Percentiles rank a stretch among this genome's conserved stretches.
phyloP scores from a whole-genome alignment of 2,797 vertebrate species.

The Eospalax fontanierii region DNA sequence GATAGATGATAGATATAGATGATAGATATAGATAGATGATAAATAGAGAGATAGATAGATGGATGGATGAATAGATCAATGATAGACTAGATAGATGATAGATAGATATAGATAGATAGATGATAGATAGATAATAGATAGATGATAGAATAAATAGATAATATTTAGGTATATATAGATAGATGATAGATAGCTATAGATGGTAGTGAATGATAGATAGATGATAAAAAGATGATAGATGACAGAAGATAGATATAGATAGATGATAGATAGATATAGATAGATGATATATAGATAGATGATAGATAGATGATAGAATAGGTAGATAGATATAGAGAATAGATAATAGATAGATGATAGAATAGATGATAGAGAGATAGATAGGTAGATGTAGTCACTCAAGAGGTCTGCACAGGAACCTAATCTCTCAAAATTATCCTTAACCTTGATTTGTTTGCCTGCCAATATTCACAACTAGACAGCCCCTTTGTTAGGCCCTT shows the following conservation, averaged over 20 bases:
- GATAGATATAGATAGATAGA: too few relatives aligned
- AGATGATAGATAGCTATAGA: too few relatives aligned
- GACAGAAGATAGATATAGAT: too few relatives aligned
- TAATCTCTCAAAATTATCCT: neutral
- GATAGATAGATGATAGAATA: too few relatives aligned
- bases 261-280: neutral
- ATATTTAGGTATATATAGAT: too few relatives aligned
- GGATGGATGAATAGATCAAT: too few relatives aligned
- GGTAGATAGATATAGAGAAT: neutral
- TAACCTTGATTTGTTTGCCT: neutral
- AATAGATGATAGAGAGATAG: too few relatives aligned
- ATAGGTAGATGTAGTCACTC: neutral
- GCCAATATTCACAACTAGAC: neutral
- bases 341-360: too few relatives aligned
- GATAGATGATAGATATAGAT: neutral
- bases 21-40: too few relatives aligned
- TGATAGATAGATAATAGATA: too few relatives aligned
- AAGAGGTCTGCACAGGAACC: neutral
- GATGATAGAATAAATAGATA: neutral
- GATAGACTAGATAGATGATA: neutral
- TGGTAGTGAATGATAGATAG: too few relatives aligned
- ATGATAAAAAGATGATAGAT: neutral
- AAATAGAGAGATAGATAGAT: neutral
- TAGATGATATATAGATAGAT: too few relatives aligned
- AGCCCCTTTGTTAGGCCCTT: neutral